Evolutionary conservation across 92 coral and sea anemone species (phyloP).

Genomic region (Palythoa heliodiscus): DNA sequence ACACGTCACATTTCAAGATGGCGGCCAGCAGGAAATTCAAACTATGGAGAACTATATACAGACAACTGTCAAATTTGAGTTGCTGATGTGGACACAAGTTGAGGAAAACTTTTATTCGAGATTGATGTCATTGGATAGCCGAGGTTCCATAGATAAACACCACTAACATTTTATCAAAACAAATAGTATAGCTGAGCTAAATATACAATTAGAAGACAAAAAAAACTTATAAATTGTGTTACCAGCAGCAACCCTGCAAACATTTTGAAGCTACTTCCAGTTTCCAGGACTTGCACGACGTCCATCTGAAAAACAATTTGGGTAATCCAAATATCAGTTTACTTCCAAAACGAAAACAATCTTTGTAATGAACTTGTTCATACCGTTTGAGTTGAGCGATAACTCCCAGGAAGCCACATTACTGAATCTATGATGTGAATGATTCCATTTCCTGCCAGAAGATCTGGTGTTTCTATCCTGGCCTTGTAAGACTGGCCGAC

Average conservation of each 20-base stretch:
- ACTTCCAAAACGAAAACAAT: not conserved
- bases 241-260: slow-evolving; percentile 28
- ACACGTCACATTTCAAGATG: too few relatives aligned
- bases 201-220: not conserved
- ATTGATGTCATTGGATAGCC: too few relatives aligned
- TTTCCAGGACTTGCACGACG: slow-evolving; percentile 7
- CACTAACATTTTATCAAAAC: not conserved
- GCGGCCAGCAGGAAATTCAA: too few relatives aligned
- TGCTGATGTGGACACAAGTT: too few relatives aligned
- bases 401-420: slow-evolving; percentile 70
- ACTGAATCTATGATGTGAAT: slow-evolving; percentile 76
- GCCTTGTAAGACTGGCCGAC: slow-evolving; percentile 66
- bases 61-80: too few relatives aligned
- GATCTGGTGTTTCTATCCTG: slow-evolving; percentile 64
- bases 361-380: not conserved
- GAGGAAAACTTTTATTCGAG: too few relatives aligned
- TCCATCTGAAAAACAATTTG: not conserved
- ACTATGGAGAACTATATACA: too few relatives aligned
- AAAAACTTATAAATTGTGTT: not conserved
- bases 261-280: slow-evolving; percentile 8
- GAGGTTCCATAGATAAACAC: too few relatives aligned
- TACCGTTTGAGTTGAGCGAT: slow-evolving; percentile 56
- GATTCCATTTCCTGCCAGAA: slow-evolving; percentile 88
- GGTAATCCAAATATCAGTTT: not conserved
- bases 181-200: not conserved